These are phyloP conservation scores for Lycaon pictus DNA, from an alignment of 2,113 vertebrate genomes.

Conservation along the genomic window DNA sequence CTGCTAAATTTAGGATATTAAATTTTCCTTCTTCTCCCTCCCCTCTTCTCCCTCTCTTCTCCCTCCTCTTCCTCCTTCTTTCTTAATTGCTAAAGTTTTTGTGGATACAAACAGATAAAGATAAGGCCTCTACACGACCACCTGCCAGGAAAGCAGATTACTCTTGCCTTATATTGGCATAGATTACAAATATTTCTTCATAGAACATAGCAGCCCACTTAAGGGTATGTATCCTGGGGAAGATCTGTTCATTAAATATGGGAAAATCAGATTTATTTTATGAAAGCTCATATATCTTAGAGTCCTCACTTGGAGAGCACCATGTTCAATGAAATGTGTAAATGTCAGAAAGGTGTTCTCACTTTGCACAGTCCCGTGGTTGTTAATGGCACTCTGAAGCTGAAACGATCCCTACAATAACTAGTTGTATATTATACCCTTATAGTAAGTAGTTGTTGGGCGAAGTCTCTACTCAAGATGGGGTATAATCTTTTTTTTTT, in stretches of 20 bases:
- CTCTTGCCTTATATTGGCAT: conserved; percentile 24
- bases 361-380: neutral
- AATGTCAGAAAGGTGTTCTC: neutral
- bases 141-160: neutral
- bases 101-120: neutral
- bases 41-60: neutral
- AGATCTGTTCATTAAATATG: neutral
- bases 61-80: neutral
- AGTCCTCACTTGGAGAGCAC: neutral
- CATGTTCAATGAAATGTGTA: neutral
- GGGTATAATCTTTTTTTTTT: neutral
- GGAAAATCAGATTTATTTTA: neutral
- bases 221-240: neutral
- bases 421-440: neutral
- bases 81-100: neutral
- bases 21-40: neutral
- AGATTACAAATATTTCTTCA: neutral
- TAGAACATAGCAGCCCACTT: neutral
- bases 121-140: neutral
- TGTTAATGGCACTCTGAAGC: neutral
- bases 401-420: neutral
- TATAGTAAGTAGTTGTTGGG: neutral
- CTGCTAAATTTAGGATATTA: neutral
- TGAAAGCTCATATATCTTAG: neutral
- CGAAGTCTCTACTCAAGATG: neutral